A percentile compares a stretch with the other conserved stretches of the same genome.
Evolutionary conservation across 2,113 vertebrate species (phyloP).

Genomic region (Morone saxatilis): DNA sequence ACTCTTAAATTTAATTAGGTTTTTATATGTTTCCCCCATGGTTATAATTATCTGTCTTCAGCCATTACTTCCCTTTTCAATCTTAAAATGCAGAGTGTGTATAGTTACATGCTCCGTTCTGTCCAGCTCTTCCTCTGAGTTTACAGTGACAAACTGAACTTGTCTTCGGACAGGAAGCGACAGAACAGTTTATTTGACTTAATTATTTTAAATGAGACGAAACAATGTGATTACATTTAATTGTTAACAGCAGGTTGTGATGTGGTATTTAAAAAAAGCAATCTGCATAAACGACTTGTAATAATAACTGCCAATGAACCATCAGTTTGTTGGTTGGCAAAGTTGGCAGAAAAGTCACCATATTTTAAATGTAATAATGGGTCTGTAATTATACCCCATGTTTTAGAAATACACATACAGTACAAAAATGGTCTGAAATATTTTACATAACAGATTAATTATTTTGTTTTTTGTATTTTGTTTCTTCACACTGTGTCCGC

Average conservation of each 20-base stretch:
- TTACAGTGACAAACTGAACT: not conserved
- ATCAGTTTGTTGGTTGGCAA: not conserved
- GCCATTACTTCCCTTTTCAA: too few species aligned
- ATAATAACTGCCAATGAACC: constrained; percentile 12
- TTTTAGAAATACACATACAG: not conserved
- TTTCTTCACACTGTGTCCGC: not conserved
- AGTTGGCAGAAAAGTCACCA: not conserved
- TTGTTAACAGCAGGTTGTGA: constrained; percentile 29
- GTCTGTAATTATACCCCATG: not conserved
- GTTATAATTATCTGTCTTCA: not conserved
- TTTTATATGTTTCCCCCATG: not conserved
- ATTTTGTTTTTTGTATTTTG: not conserved
- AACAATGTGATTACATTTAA: constrained; percentile 29
- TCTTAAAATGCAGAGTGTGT: too few species aligned
- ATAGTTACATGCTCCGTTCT: not conserved
- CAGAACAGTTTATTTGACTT: constrained; percentile 2
- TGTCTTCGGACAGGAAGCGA: not conserved
- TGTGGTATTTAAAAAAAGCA: constrained; percentile 2
- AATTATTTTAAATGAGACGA: constrained; percentile 28
- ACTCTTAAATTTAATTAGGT: constrained; percentile 7
- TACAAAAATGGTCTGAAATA: not conserved
- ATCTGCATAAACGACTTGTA: constrained; percentile 1
- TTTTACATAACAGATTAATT: not conserved
- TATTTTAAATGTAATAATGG: constrained; percentile 31
- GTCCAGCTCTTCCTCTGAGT: not conserved